Percentiles rank a stretch among this genome's conserved stretches.
Evolutionary conservation across 2,113 vertebrate species (phyloP).

Genomic region (Mellivora capensis): DNA sequence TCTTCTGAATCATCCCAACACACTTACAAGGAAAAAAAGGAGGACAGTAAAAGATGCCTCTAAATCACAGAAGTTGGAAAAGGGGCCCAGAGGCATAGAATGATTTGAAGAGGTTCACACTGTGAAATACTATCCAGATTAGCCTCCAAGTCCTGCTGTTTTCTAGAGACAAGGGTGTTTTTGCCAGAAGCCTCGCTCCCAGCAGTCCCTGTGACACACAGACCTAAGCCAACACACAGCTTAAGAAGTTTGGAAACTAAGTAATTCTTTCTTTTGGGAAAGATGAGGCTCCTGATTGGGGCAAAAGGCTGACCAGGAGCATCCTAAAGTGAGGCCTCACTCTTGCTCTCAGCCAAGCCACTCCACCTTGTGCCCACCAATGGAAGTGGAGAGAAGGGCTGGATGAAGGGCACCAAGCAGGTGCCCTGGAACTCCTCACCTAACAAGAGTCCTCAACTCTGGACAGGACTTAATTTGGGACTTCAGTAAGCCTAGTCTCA

Average conservation of each 20-base stretch:
- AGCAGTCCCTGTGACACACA: constrained; percentile 11
- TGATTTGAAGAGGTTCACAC: constrained; percentile 20
- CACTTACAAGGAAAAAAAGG: background rate
- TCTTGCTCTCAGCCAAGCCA: background rate
- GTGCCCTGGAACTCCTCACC: background rate
- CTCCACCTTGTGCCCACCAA: background rate
- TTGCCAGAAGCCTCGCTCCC: constrained; percentile 27
- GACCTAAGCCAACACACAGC: background rate
- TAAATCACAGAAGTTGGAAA: constrained; percentile 7
- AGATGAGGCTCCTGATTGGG: background rate
- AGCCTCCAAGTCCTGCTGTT: background rate
- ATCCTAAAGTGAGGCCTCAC: background rate
- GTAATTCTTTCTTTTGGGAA: background rate
- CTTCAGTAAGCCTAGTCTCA: background rate
- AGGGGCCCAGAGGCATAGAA: background rate
- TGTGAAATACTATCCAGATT: constrained; percentile 20
- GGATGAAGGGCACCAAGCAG: background rate
- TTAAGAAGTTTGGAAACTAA: background rate
- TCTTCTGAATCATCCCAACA: constrained; percentile 15
- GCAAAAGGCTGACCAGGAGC: background rate
- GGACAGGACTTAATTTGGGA: background rate
- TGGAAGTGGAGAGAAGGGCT: background rate
- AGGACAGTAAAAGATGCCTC: background rate
- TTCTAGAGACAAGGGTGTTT: constrained; percentile 5
- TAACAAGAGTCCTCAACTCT: background rate